Base-by-base conservation (phyloP, 2,797 vertebrate species). In the Thalassophryne amazonica region DNA sequence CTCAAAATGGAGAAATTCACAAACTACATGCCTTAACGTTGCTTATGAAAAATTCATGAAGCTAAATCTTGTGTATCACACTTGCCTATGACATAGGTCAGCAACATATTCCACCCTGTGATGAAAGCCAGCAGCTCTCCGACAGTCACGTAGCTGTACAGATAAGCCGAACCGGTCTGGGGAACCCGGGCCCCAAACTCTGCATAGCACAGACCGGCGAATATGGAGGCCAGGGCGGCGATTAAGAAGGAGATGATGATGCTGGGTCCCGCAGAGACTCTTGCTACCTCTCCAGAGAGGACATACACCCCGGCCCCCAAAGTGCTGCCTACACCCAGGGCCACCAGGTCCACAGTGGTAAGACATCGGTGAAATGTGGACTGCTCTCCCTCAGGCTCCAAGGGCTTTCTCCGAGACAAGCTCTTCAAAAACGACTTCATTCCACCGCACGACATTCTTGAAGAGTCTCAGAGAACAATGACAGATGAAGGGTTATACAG, bases 131-230 rank as follows among this genome's bases (percentile, higher is more conserved):
- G 89, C 35, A 96, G 81, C 76, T 96, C 94, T 0, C 93, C 93
- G n/a, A 94, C 78, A 0, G 92, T 92, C 72, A 95, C 84, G 0
- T 94, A 95, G 79, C 91, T 94, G 87, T 95, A 95, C 19, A 95
- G 90, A 79, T 95, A 96, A 6, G 90, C 93, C 0, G 94, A 96
- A 31, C 94, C 93, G 0, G 93, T 93, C 63, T 94, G 88, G 6
- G 94, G 94, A 22, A 94, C 90, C 0, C 91, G 78, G 3, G 93
- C 81, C 25, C 93, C 94, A 0, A 95, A 87, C 71, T 96, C 93
- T 0, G 93, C 91, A 0, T 94, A 96, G 76, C 93, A 94, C 45
- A 95, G 69, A 17, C 93, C 94, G 1, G 93, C 92, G 13, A 94
- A 90, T 56, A 94, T 76, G 2, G 93, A 94, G 1, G 93, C 92